Conservation (phyloP, 1,140 invertebrate genomes). For the Calliopsis andreniformis region DNA sequence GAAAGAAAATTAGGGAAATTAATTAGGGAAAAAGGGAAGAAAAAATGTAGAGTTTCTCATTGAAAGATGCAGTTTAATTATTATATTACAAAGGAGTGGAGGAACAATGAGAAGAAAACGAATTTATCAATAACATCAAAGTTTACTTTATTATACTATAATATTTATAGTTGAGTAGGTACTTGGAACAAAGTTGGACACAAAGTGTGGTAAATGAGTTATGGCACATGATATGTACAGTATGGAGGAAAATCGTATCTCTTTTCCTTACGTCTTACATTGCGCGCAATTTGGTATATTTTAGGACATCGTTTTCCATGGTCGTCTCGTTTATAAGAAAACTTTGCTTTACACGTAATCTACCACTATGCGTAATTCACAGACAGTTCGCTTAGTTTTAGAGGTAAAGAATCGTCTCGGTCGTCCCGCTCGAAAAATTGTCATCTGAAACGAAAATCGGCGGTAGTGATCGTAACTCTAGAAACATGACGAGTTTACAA, state of each 20-base stretch:
- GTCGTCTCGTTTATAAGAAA: neutral
- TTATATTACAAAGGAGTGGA: neutral
- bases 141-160: slow-evolving; percentile 81
- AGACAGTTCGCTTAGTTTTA: neutral
- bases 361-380: slow-evolving; percentile 9
- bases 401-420: neutral
- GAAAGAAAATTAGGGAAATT: too few relatives aligned
- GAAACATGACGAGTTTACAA: slow-evolving; percentile 29
- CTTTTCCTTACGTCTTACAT: slow-evolving; percentile 65
- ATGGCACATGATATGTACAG: slow-evolving; percentile 82
- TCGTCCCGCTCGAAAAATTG: neutral
- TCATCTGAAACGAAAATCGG: slow-evolving; percentile 23
- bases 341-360: slow-evolving; percentile 1
- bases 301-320: slow-evolving; percentile 14
- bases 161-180: slow-evolving; percentile 81
- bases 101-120: slow-evolving; percentile 47
- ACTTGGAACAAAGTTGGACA: slow-evolving; percentile 82
- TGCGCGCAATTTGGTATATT: slow-evolving; percentile 74
- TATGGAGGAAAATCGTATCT: slow-evolving; percentile 70
- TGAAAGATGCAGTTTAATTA: too few relatives aligned
- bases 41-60: too few relatives aligned
- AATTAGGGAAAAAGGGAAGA: too few relatives aligned
- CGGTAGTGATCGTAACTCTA: slow-evolving; percentile 25
- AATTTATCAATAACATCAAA: slow-evolving; percentile 81
- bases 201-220: slow-evolving; percentile 81